Conservation (phyloP, 2,797 vertebrate genomes). For the Pteropus rufus region DNA sequence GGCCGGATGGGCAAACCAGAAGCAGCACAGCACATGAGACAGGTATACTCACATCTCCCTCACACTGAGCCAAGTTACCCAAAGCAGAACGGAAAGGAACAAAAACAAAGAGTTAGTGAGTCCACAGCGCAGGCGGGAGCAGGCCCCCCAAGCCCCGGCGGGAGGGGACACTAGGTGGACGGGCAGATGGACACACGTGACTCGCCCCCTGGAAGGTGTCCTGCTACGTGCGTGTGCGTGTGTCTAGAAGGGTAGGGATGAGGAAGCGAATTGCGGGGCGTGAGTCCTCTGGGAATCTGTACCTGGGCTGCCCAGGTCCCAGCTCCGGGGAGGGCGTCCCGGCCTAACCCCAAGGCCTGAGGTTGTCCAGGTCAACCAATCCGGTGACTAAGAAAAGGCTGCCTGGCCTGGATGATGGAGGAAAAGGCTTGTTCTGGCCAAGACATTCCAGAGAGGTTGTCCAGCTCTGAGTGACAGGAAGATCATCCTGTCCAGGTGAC, state of each 20-base stretch:
- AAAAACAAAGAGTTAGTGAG: conserved; percentile 86
- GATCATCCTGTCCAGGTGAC: too few species aligned
- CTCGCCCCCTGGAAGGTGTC: conserved; percentile 57
- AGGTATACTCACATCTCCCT: conserved; percentile 97
- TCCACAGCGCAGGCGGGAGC: conserved; percentile 53
- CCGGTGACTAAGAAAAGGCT: neutral
- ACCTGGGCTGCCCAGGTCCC: neutral
- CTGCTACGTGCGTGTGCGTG: fast-evolving
- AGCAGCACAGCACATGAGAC: conserved; percentile 81
- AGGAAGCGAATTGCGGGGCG: neutral
- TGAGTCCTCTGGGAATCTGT: neutral
- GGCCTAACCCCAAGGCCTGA: neutral
- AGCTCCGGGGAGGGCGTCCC: neutral
- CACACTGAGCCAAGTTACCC: conserved; percentile 92
- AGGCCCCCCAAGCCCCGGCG: neutral
- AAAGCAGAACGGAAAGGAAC: conserved; percentile 84
- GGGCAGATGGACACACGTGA: neutral
- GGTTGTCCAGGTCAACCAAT: too few species aligned
- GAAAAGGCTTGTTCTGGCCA: neutral
- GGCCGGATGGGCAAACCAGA: conserved; percentile 71
- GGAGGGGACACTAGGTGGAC: neutral
- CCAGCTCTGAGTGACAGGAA: too few species aligned
- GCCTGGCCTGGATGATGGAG: neutral
- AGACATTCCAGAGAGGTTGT: too few species aligned
- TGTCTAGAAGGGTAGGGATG: fast-evolving